Evolutionary conservation across 2,888 invertebrate genomes (phyloP).

Genomic region (Leptinotarsa peninsularis): DNA sequence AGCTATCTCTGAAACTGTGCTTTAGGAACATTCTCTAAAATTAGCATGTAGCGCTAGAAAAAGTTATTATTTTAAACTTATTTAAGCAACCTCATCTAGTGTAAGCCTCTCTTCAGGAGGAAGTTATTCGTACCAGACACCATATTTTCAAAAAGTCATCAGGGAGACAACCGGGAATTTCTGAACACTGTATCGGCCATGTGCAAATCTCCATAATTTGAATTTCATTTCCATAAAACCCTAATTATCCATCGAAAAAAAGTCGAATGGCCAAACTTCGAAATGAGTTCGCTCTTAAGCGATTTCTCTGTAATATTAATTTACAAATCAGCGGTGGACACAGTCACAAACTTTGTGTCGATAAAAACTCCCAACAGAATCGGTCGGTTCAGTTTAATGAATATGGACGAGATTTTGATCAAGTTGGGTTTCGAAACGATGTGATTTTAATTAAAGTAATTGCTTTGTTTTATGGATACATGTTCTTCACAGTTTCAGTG

Average conservation of each 20-base stretch:
- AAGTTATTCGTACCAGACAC: too few relatives aligned
- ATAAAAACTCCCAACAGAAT: not conserved
- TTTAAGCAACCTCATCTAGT: too few relatives aligned
- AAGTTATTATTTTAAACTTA: too few relatives aligned
- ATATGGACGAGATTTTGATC: slow-evolving; percentile 5
- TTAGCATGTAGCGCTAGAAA: too few relatives aligned
- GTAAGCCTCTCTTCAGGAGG: too few relatives aligned
- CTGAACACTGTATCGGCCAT: not conserved
- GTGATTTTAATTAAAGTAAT: not conserved
- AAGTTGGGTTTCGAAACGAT: not conserved
- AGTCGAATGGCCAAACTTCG: slow-evolving; percentile 30
- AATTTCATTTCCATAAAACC: slow-evolving; percentile 38
- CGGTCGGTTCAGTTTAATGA: not conserved
- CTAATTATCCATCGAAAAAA: slow-evolving; percentile 26
- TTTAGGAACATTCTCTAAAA: too few relatives aligned
- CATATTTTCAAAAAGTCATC: too few relatives aligned
- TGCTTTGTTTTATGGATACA: not conserved
- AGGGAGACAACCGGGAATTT: too few relatives aligned
- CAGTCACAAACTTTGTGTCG: slow-evolving; percentile 20
- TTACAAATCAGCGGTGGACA: slow-evolving; percentile 28
- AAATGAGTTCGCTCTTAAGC: slow-evolving; percentile 35
- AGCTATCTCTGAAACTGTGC: too few relatives aligned
- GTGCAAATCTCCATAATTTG: slow-evolving; percentile 36
- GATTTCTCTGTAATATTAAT: slow-evolving; percentile 36
- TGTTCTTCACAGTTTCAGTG: too few relatives aligned